phyloP scores from a whole-genome alignment of 2,113 vertebrate genomes.

The Otus sunia region DNA sequence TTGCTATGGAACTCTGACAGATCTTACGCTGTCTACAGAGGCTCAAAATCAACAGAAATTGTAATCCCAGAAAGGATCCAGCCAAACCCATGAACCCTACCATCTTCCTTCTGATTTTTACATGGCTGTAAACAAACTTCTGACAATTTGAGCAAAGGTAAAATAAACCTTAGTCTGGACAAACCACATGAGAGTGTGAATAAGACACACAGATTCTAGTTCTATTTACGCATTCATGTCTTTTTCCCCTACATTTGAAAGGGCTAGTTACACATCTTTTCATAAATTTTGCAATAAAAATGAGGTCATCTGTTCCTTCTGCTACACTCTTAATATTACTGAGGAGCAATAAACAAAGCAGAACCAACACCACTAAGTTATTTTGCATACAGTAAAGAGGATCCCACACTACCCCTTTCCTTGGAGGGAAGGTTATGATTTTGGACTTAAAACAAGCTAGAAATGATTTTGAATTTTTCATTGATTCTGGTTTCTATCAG shows the following conservation, averaged over 20 bases:
- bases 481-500: not conserved
- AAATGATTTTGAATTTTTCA: not conserved
- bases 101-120: not conserved
- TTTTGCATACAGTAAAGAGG: not conserved
- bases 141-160: not conserved
- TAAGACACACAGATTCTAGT: not conserved
- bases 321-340: not conserved
- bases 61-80: not conserved
- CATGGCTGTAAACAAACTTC: not conserved
- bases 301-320: not conserved
- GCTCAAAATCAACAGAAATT: not conserved
- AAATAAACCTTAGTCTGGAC: not conserved
- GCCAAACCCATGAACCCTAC: too few relatives aligned
- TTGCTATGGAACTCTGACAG: not conserved
- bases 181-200: not conserved
- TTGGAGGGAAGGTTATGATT: not conserved
- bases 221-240: not conserved
- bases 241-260: not conserved
- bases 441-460: not conserved
- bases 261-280: fast-evolving
- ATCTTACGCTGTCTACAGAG: not conserved
- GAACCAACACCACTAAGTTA: not conserved
- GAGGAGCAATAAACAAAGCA: not conserved
- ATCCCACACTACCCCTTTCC: not conserved
- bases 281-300: not conserved